Evolutionary conservation across 2,113 vertebrate genomes (phyloP), one percentile per base, ranked within the genome.

Genomic region (Pantherophis guttatus): DNA sequence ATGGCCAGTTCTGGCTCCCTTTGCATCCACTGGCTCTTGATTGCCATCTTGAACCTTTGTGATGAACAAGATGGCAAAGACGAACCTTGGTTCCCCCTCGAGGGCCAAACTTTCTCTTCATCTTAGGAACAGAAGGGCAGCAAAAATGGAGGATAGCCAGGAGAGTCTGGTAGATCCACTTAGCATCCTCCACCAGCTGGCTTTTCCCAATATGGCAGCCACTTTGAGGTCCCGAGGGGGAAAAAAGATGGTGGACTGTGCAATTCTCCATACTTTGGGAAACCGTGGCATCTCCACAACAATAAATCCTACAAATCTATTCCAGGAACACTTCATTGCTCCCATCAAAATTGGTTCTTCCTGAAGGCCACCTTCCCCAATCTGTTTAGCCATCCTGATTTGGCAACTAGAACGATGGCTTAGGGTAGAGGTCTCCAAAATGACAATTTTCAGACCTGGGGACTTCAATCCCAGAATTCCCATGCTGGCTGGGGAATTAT

Each of bases 171-270:
- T 3, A 39, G 75, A 81, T 44, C 3, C 33, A 44, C 17, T 44
- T 21, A 44, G 7, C 75, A 44, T 21, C 17, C 33, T 1, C 17
- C 75, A 3, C 33, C 7, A 81, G 33, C 75, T 44, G 33, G 75
- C 75, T 81, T 81, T 21, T 81, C 75, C 19, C 75, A 81, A 81
- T 19, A 81, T 19, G 17, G 33, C n/a, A 81, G 33, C 33, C 17
- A 44, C 17, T 39, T 39, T 39, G 75, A 2, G 8, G 17, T 44
- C 33, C 17, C 1, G 17, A 21, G 33, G 33, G 17, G 29, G 29
- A 2, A 0, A 1, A 1, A 21, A 81, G 75, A 44, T 44, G 75
- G 17, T 2, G 0, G 19, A 44, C 17, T 19, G 2, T 81, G 17
- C 17, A 81, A 81, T 81, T 81, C 75, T 44, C 15, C 33, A 81